Evolutionary conservation across 2,888 invertebrate species (phyloP), one percentile per base, ranked within the genome.

Genomic region (Scaptomyza flava): DNA sequence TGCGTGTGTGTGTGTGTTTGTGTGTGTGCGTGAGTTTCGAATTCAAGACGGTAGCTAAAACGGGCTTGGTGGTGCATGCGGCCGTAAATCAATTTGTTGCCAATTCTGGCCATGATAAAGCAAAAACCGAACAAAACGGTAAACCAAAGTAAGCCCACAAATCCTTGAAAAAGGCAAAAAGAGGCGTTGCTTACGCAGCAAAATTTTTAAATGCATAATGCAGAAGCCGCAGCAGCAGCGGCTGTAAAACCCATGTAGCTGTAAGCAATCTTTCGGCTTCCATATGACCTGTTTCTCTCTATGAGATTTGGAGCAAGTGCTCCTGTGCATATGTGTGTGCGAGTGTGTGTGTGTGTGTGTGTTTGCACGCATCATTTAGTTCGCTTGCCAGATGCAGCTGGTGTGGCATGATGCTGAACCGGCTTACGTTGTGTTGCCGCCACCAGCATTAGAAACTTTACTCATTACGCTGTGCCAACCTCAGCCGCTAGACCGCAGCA

Each of bases 381-480:
- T 63, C 3, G 43, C 54, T 72, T 70, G 70, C 70, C 60, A 57
- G 45, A 31, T 36, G 53, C 72, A 62, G 50, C 66, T 56, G 52
- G 63, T 38, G 27, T 30, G 41, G 23, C 53, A 45, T 53, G 43
- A 48, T 57, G 47, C 51, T 45, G 36, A 47, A 51, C 42, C 56
- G 60, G 72, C 81, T 85, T 79, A 85, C 71, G 72, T 38, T 64
- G 77, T 83, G 86, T 75, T 79, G 70, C 70, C 68, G 83, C 89
- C 89, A 70, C 62, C 72, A 81, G 84, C 87, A 85, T 88, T 85
- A 88, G 84, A 84, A 85, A 85, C 89, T 88, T 85, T 85, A 85
- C 89, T 85, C 84, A 85, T 85, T 85, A 88, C 87, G 87, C 66
- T 71, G 65, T 77, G 84, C 64, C 87, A 77, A 72, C 73, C 84